These are phyloP conservation scores for Apteryx mantelli DNA, from an alignment of 2,113 vertebrate species.

Conservation along the genomic window DNA sequence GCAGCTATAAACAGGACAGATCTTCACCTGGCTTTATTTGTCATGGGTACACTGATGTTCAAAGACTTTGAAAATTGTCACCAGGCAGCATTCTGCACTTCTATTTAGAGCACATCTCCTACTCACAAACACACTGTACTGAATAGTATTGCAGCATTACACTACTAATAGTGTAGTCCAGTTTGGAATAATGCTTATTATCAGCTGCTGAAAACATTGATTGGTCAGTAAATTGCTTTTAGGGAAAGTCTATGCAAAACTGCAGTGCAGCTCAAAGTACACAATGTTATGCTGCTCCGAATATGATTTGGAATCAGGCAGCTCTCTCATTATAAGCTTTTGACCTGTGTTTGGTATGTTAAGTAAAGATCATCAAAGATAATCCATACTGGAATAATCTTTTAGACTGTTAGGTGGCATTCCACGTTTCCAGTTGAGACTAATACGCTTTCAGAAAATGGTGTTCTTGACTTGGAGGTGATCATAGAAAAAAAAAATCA, in stretches of 20 bases:
- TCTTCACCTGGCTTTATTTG: constrained; percentile 31
- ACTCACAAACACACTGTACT: neutral
- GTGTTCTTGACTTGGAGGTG: neutral
- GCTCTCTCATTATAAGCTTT: neutral
- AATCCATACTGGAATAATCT: neutral
- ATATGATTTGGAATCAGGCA: neutral
- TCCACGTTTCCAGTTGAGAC: neutral
- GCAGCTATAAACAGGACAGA: constrained; percentile 43
- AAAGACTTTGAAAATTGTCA: neutral
- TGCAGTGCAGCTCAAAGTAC: neutral
- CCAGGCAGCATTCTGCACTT: neutral
- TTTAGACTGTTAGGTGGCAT: neutral
- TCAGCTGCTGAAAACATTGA: neutral
- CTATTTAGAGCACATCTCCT: neutral
- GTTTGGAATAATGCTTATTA: constrained; percentile 24
- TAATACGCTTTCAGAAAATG: neutral
- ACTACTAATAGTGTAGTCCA: neutral
- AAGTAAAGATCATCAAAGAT: constrained; percentile 2
- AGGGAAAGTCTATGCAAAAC: neutral
- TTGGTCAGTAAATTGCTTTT: neutral
- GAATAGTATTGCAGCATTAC: neutral
- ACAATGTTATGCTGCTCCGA: neutral
- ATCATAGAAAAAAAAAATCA: neutral
- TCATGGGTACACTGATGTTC: neutral
- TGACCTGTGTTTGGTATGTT: neutral